Evolutionary conservation across 1,140 invertebrate genomes (phyloP).

Genomic region (Luehdorfia chinensis): DNA sequence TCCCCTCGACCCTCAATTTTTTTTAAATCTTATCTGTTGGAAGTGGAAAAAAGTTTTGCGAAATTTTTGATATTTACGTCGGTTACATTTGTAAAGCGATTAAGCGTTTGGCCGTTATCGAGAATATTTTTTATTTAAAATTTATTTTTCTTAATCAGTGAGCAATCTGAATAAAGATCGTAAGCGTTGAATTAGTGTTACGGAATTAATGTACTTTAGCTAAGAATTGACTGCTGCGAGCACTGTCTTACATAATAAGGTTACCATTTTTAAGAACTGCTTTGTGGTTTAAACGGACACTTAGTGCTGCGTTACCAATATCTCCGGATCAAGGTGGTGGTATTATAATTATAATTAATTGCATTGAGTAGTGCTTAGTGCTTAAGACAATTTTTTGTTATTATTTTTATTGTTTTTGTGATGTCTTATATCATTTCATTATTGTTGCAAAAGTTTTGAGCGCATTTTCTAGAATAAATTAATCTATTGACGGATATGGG

Average conservation of each 20-base stretch:
- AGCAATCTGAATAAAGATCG: conserved; percentile 43
- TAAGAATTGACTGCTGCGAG: conserved; percentile 47
- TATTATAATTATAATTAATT: conserved; percentile 20
- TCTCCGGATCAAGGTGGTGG: conserved; percentile 52
- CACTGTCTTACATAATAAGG: conserved; percentile 44
- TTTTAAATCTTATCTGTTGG: conserved; percentile 58
- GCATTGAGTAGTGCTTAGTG: conserved; percentile 12
- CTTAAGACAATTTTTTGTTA: conserved; percentile 6
- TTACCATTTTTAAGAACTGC: conserved; percentile 42
- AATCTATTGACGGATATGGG: too few species aligned
- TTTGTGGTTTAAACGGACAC: conserved; percentile 47
- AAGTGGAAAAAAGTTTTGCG: conserved; percentile 62
- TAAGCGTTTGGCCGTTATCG: conserved; percentile 70
- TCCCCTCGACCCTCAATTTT: conserved; percentile 54
- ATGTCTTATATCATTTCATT: background rate
- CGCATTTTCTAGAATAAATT: too few species aligned
- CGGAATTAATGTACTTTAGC: conserved; percentile 40
- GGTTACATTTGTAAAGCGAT: conserved; percentile 73
- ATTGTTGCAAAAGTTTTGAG: too few species aligned
- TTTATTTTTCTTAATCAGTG: conserved; percentile 62
- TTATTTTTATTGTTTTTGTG: conserved; percentile 7
- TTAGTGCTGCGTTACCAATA: conserved; percentile 44
- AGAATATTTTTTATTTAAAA: conserved; percentile 68
- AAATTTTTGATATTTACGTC: conserved; percentile 75
- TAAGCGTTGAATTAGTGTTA: conserved; percentile 54